Evolutionary conservation across 2,888 invertebrate genomes (phyloP).

Genomic region (Rhagium mordax): DNA sequence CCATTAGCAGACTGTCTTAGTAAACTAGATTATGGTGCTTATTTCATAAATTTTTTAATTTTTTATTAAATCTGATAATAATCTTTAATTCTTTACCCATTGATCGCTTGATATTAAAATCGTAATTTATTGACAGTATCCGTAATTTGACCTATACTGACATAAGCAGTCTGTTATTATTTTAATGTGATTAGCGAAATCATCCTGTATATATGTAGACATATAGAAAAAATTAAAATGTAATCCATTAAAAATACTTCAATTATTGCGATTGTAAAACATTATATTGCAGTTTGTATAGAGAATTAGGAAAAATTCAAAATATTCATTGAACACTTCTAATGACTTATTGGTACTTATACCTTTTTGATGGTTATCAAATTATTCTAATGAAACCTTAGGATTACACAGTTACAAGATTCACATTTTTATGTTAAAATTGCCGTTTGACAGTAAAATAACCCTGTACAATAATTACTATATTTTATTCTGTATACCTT

Average conservation of each 20-base stretch:
- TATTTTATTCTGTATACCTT: background rate
- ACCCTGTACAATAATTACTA: conserved; percentile 9
- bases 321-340: background rate
- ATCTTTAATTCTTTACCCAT: no score
- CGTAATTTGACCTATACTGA: no score
- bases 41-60: no score
- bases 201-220: background rate
- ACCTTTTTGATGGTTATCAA: background rate
- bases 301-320: background rate
- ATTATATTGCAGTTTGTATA: background rate
- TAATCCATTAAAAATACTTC: background rate
- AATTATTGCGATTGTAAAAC: background rate
- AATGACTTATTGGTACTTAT: background rate
- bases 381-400: background rate
- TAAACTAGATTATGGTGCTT: no score
- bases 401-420: background rate
- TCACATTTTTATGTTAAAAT: background rate
- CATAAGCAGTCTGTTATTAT: no score
- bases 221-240: background rate
- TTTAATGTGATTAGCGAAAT: background rate
- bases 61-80: no score
- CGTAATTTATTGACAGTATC: no score
- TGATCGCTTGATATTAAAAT: no score
- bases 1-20: no score
- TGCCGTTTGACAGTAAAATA: background rate